These are phyloP conservation scores for Prinia subflava DNA, from an alignment of 2,113 vertebrate genomes.

Conservation along the genomic window DNA sequence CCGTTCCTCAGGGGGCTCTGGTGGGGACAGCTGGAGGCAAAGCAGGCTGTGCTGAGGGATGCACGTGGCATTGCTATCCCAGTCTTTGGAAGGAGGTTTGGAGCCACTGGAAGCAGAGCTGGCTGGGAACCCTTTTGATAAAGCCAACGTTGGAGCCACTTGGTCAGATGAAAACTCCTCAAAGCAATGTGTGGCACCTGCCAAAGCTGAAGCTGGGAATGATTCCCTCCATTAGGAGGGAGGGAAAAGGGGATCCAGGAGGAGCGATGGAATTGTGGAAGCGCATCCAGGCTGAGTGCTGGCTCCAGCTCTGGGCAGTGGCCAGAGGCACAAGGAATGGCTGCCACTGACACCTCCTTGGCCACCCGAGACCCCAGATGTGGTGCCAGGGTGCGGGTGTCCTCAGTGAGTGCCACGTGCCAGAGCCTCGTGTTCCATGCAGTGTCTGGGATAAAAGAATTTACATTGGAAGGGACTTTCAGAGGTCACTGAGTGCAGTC, in stretches of 20 bases:
- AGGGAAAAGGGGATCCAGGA: neutral
- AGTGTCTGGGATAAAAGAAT: neutral
- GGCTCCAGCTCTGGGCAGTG: neutral
- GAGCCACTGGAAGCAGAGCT: neutral
- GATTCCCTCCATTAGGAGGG: neutral
- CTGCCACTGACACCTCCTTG: neutral
- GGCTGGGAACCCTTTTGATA: neutral
- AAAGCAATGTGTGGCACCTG: neutral
- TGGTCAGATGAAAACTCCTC: neutral
- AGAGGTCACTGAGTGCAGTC: neutral
- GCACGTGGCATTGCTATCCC: neutral
- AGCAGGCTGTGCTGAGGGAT: neutral
- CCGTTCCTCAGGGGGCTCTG: neutral
- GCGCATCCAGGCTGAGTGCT: accelerated
- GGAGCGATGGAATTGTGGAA: neutral
- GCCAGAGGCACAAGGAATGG: neutral
- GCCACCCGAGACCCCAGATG: neutral
- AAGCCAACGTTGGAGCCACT: neutral
- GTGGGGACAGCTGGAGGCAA: neutral
- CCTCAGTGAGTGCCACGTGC: accelerated
- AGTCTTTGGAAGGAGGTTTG: neutral
- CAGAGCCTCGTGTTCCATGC: neutral
- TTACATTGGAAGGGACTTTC: neutral
- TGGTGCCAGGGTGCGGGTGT: accelerated
- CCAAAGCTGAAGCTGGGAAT: neutral